A percentile compares a stretch with the other conserved stretches of the same genome.
These are phyloP conservation scores for Sabellastarte sp. DNA, from an alignment of 2,888 invertebrate genomes.

Conservation along the genomic window DNA sequence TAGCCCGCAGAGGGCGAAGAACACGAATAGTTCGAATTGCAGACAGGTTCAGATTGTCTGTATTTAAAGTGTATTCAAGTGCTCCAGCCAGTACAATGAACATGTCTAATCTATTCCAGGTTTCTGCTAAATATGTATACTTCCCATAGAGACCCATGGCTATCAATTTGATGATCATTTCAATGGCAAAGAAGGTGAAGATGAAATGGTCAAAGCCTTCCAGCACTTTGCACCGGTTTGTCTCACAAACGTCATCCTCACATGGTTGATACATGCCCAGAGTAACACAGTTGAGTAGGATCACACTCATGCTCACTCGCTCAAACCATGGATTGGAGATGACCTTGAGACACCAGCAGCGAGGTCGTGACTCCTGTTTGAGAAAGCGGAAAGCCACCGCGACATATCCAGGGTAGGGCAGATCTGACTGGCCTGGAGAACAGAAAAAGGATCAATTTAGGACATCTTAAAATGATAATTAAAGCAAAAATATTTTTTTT, in stretches of 20 bases:
- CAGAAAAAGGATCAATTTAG: no score
- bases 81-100: slow-evolving; percentile 93
- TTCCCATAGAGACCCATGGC: slow-evolving; percentile 91
- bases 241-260: slow-evolving; percentile 71
- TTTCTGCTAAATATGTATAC: slow-evolving; percentile 93
- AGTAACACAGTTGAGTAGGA: slow-evolving; percentile 96
- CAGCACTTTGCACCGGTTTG: slow-evolving; percentile 60
- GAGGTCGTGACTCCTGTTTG: no score
- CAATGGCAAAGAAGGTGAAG: slow-evolving; percentile 95
- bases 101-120: slow-evolving; percentile 97
- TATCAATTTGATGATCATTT: slow-evolving; percentile 97
- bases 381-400: no score
- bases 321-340: slow-evolving; percentile 99
- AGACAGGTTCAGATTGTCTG: slow-evolving; percentile 96
- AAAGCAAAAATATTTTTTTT: no score
- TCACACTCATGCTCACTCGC: slow-evolving; percentile 95
- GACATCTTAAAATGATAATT: no score
- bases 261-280: slow-evolving; percentile 99
- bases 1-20: slow-evolving; percentile 91
- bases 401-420: no score
- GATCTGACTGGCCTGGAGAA: no score
- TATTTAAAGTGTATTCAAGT: slow-evolving; percentile 69
- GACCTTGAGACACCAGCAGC: no score
- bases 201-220: slow-evolving; percentile 98
- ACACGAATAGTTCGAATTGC: slow-evolving; percentile 98